Base-by-base conservation (phyloP, 1,140 invertebrate genomes). In the Melanaphis sacchari region DNA sequence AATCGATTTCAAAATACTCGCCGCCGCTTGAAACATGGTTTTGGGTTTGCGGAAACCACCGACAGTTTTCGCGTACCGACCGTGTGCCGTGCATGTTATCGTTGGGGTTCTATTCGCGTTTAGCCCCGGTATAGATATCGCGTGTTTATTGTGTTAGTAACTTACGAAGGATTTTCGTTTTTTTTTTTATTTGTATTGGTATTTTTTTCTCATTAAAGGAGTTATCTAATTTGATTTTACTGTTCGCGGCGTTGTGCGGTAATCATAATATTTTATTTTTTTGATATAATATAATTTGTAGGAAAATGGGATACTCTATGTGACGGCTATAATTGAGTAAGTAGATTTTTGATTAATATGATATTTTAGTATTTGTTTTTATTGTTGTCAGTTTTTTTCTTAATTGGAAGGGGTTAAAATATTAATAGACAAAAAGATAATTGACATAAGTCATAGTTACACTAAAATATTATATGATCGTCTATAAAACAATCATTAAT, bases 11-110 rank as follows among this genome's bases (percentile, higher is more conserved):
- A 38, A 93, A 93, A 85, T 41, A 11, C 46, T 41, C 81, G 46
- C 41, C 38, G 24, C n/a, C 76, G 43, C 36, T 36, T 26, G 54
- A 9, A 38, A 26, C 81, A 40, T n/a, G 9, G 91, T 85, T 93
- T 84, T 85, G 1, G 31, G 46, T n/a, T 91, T 84, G 66, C 3
- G 6, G 24, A 9, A 84, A 84, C 76, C 18, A 31, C 24, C 46
- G 46, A 54, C 91, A 93, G 91, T 93, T 85, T 85, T 41, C 91
- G 81, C 66, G 91, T 52, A 81, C 43, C 91, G 76, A 49, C 76
- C 91, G 91, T 54, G 76, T 54, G 81, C 26, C 36, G 36, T 52
- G 46, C 81, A 93, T 31, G 91, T 85, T 2, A 2, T 66, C 15
- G 24, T 38, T 22, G 52, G 49, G 31, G 38, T 76, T 15, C 26